phyloP scores from a whole-genome alignment of 2,113 vertebrate genomes.

The Myotis lucifugus region DNA sequence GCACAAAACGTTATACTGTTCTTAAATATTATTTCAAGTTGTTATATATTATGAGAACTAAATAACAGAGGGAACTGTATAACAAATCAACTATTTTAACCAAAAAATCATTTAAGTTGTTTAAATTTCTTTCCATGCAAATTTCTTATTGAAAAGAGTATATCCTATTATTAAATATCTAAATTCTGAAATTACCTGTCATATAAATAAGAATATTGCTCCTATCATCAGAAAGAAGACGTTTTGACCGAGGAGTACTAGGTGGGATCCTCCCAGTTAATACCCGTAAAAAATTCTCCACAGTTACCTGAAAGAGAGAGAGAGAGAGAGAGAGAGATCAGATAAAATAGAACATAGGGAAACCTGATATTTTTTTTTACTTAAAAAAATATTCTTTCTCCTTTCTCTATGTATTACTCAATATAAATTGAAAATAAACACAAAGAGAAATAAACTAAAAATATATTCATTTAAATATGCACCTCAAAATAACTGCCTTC shows the following conservation, averaged over 20 bases:
- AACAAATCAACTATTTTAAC: neutral
- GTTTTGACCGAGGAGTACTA: constrained; percentile 96
- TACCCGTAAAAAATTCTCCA: constrained; percentile 97
- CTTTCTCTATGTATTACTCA: neutral
- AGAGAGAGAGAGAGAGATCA: neutral
- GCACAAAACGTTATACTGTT: neutral
- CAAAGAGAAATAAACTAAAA: neutral
- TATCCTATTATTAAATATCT: constrained; percentile 23
- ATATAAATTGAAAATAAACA: constrained; percentile 23
- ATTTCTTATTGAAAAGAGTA: neutral
- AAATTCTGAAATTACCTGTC: constrained; percentile 88
- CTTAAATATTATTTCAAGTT: constrained; percentile 1
- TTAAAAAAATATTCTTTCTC: constrained; percentile 33
- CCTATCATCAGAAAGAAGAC: constrained; percentile 96
- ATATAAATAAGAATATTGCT: constrained; percentile 99
- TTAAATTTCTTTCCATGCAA: neutral
- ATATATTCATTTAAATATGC: constrained; percentile 15
- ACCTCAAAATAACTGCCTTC: neutral
- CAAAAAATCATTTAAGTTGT: neutral
- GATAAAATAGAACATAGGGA: constrained; percentile 20
- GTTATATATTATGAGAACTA: neutral
- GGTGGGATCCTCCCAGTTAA: constrained; percentile 96
- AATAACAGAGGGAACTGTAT: neutral
- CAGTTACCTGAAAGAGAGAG: constrained; percentile 90
- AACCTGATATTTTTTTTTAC: neutral